These are phyloP conservation scores for Holocentrus rufus DNA, from an alignment of 2,797 vertebrate species.

Conservation along the genomic window DNA sequence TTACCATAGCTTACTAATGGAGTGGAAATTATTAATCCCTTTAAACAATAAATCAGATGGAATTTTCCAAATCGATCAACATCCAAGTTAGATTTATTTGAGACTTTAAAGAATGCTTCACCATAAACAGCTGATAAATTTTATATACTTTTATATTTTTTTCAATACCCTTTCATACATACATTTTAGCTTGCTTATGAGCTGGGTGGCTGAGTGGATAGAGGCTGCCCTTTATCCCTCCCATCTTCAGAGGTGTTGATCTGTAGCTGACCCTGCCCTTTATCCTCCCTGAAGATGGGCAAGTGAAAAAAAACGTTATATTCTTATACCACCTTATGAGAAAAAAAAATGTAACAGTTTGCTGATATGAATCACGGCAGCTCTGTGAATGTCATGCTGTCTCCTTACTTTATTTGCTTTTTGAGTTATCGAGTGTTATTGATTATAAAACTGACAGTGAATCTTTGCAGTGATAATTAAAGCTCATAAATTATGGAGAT, in stretches of 20 bases:
- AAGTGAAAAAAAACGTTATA: too few relatives aligned
- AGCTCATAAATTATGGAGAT: too few relatives aligned
- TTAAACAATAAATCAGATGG: constrained; percentile 63
- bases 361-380: too few relatives aligned
- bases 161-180: background rate
- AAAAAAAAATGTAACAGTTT: too few relatives aligned
- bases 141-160: background rate
- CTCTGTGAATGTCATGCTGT: background rate
- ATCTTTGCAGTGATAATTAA: too few relatives aligned
- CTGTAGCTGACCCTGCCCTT: background rate
- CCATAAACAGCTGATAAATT: constrained; percentile 5
- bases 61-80: constrained; percentile 63
- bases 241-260: constrained; percentile 10
- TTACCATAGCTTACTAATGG: constrained; percentile 66
- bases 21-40: constrained; percentile 72
- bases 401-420: background rate
- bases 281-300: background rate
- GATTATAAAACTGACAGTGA: background rate
- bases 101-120: constrained; percentile 3
- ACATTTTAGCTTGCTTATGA: background rate
- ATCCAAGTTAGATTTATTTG: constrained; percentile 55
- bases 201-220: background rate
- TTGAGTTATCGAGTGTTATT: background rate
- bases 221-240: constrained; percentile 12
- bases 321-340: too few relatives aligned